phyloP scores from a whole-genome alignment of 2,888 invertebrate genomes.

The Podabrus alpinus region DNA sequence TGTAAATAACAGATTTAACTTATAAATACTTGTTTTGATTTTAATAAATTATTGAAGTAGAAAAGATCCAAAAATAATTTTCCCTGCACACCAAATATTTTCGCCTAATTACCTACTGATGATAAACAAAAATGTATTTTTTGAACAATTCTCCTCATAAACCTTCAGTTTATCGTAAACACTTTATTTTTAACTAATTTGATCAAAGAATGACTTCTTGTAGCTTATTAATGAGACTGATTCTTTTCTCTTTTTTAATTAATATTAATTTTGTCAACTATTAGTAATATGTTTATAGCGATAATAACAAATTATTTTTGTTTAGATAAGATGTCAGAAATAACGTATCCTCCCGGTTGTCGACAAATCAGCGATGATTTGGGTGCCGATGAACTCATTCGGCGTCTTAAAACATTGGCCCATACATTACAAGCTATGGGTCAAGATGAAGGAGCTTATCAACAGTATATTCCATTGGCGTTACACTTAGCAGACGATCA shows the following conservation, averaged over 20 bases:
- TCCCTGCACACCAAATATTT: no score
- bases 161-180: background rate
- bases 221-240: background rate
- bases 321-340: slow-evolving; percentile 71
- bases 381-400: slow-evolving; percentile 93
- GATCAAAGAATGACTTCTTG: background rate
- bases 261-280: background rate
- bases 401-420: slow-evolving; percentile 90
- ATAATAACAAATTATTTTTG: background rate
- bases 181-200: background rate
- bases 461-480: slow-evolving; percentile 89
- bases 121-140: background rate
- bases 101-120: background rate
- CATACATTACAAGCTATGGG: slow-evolving; percentile 95
- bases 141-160: background rate
- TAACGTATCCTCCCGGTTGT: slow-evolving; percentile 93
- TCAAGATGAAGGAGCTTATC: slow-evolving; percentile 93
- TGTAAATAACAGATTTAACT: no score
- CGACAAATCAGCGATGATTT: slow-evolving; percentile 93
- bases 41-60: no score
- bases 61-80: no score
- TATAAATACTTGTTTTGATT: no score
- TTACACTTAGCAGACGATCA: slow-evolving; percentile 91
- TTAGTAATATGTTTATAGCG: background rate
- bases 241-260: background rate